A percentile compares a stretch with the other conserved stretches of the same genome.
Evolutionary conservation across 2,797 vertebrate species (phyloP).

Genomic region (Alfaro cultratus): DNA sequence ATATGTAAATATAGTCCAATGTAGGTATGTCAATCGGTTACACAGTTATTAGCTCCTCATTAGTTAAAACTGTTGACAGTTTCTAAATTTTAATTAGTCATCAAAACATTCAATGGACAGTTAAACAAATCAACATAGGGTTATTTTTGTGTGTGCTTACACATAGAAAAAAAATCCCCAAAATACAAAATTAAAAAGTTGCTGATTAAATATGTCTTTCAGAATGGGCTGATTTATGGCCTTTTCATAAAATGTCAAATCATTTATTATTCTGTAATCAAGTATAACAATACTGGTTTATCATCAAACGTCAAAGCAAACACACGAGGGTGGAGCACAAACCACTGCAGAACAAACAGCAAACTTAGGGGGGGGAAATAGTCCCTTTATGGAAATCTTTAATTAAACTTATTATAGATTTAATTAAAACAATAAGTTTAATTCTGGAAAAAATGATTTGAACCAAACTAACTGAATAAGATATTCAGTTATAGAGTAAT

Average conservation of each 20-base stretch:
- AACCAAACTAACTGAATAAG: constrained; percentile 18
- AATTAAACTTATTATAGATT: background rate
- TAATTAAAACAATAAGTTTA: background rate
- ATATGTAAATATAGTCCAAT: constrained; percentile 12
- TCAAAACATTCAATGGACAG: constrained; percentile 16
- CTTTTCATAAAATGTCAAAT: constrained; percentile 22
- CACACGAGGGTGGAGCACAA: background rate
- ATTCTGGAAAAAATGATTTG: constrained; percentile 17
- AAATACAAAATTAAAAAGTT: constrained; percentile 14
- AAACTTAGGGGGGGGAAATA: background rate
- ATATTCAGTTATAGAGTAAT: constrained; percentile 2
- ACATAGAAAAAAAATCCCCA: too few species aligned
- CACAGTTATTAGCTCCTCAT: constrained; percentile 1
- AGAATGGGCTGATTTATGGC: constrained; percentile 9
- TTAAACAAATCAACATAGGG: background rate
- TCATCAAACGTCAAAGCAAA: constrained; percentile 10
- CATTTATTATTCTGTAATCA: constrained; percentile 4
- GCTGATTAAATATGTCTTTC: constrained; percentile 9
- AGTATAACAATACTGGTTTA: constrained; percentile 2
- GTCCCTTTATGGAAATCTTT: too few species aligned
- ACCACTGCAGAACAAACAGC: background rate
- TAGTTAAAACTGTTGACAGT: constrained; percentile 31
- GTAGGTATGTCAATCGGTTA: constrained; percentile 12
- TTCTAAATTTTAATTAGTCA: constrained; percentile 16
- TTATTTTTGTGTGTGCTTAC: background rate